Evolutionary conservation across 2,113 vertebrate species (phyloP).

Genomic region (Pygoscelis adeliae): DNA sequence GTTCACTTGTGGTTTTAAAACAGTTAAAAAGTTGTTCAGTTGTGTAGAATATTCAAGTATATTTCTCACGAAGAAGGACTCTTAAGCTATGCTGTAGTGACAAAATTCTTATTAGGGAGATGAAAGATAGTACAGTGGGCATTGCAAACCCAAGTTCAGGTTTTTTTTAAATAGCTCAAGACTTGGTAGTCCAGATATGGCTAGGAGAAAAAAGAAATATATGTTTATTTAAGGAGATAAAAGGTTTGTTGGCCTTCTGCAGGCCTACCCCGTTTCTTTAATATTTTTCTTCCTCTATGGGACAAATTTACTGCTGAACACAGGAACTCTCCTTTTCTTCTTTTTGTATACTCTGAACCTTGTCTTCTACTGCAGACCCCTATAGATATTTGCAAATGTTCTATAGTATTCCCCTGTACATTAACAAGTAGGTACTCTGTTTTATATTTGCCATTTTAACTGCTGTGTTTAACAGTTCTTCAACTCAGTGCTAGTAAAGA

Average conservation of each 20-base stretch:
- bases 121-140: not conserved
- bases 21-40: not conserved
- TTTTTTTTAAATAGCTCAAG: not conserved
- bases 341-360: not conserved
- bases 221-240: not conserved
- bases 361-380: not conserved
- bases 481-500: not conserved
- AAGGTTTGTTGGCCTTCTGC: not conserved
- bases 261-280: not conserved
- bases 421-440: not conserved
- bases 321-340: not conserved
- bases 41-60: not conserved
- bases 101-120: not conserved
- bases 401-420: not conserved
- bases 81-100: not conserved
- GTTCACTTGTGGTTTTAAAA: not conserved
- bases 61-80: not conserved
- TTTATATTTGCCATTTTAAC: not conserved
- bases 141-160: not conserved
- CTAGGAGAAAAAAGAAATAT: not conserved
- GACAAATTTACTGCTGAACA: not conserved
- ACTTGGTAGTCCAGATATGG: not conserved
- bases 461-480: not conserved
- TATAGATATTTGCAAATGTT: not conserved
- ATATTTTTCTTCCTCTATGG: not conserved